Percentiles rank a stretch among this genome's conserved stretches.
These are phyloP conservation scores for Drosophila ohnishii DNA, from an alignment of 1,140 invertebrate species.

Conservation along the genomic window DNA sequence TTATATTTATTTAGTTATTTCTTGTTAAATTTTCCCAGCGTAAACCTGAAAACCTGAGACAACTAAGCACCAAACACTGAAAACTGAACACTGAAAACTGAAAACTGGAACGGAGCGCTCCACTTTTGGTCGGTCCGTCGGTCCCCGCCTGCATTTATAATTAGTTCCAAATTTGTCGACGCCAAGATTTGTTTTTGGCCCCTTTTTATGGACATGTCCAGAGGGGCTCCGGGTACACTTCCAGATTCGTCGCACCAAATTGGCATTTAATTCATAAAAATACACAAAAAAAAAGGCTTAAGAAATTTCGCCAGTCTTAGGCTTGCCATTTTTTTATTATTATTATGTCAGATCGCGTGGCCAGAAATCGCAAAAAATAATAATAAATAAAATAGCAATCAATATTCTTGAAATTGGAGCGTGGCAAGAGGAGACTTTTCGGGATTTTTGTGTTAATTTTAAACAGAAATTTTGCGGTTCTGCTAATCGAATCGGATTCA, in stretches of 20 bases:
- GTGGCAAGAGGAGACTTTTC: slow-evolving; percentile 24
- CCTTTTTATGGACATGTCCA: slow-evolving; percentile 66
- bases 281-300: slow-evolving; percentile 9
- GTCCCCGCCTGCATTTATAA: slow-evolving; percentile 73
- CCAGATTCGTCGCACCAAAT: slow-evolving; percentile 56
- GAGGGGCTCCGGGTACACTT: slow-evolving; percentile 33
- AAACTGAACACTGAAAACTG: slow-evolving; percentile 41
- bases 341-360: slow-evolving; percentile 40
- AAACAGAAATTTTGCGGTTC: slow-evolving; percentile 22
- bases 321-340: slow-evolving; percentile 8
- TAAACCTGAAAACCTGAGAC: slow-evolving; percentile 2
- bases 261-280: slow-evolving; percentile 73
- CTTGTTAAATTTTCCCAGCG: background rate
- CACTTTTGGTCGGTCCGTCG: slow-evolving; percentile 52
- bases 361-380: slow-evolving; percentile 5
- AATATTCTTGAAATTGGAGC: slow-evolving; percentile 33
- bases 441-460: slow-evolving; percentile 39
- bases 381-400: slow-evolving; percentile 19
- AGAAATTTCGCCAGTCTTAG: slow-evolving; percentile 37
- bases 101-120: slow-evolving; percentile 47
- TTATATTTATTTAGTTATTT: background rate
- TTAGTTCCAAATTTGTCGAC: slow-evolving; percentile 76
- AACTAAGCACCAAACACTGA: background rate
- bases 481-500: slow-evolving; percentile 39
- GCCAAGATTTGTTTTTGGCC: slow-evolving; percentile 56